Evolutionary conservation across 2,797 vertebrate genomes (phyloP), one percentile per base, ranked within the genome.

Genomic region (Tadarida brasiliensis): DNA sequence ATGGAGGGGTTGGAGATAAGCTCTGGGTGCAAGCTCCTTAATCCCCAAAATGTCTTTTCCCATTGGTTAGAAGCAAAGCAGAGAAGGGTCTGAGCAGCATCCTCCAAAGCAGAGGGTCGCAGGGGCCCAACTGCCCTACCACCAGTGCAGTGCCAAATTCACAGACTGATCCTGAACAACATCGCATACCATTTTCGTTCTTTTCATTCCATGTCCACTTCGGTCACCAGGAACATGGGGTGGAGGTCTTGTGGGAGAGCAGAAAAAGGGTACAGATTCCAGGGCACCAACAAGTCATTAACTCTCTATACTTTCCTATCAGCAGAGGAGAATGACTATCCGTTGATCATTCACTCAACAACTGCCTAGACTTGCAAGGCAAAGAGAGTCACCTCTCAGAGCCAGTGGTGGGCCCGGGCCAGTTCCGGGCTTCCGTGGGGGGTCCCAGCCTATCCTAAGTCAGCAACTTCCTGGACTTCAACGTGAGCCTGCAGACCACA

Each of bases 261-360:
- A 83, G 22, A 12, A 71, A 90, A 78, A 57, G 28, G 17, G 4
- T 10, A 78, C 85, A 83, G n/a, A 86, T 61, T 94, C 57, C n/a
- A 81, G 49, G 90, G 24, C 33, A 61, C 80, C 56, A 28, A 33
- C 47, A 51, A 95, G 14, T 94, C n/a, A 39, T 74, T 90, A 88
- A 87, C 67, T 56, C 57, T 90, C 74, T 65, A 22, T 59, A 63
- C 39, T 59, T 81, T 77, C 86, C 68, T 88, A 24, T 84, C 70
- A 94, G 77, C 70, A 39, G 74, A 92, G n/a, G 73, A 90, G 77
- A 90, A 67, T 82, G 73, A 61, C 2, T 83, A 71, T 39, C 77
- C 90, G 92, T 92, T 89, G 93, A 94, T 91, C 54, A 80, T 94
- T 95, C 81, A 73, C 90, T 94, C 35, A 49, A 3, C 56, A 85